These are phyloP conservation scores for Charadrius vociferus DNA, from an alignment of 2,113 vertebrate species.

Conservation along the genomic window DNA sequence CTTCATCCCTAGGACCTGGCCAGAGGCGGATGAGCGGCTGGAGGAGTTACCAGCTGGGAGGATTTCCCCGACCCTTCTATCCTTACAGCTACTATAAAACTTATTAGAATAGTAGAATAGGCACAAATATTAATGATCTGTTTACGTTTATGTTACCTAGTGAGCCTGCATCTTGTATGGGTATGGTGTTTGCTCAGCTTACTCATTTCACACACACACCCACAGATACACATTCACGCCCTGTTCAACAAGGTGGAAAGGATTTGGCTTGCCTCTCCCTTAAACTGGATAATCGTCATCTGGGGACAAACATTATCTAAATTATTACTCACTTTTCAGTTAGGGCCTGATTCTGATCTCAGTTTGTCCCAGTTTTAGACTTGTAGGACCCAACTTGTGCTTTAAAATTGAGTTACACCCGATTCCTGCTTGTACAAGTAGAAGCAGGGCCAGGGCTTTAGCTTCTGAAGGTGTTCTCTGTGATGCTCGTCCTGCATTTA, in stretches of 20 bases:
- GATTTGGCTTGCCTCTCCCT: constrained; percentile 57
- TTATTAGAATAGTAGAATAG: neutral
- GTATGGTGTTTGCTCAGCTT: constrained; percentile 49
- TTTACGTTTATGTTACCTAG: neutral
- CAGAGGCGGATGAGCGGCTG: neutral
- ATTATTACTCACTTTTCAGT: constrained; percentile 36
- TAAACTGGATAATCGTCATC: neutral
- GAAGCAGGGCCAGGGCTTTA: neutral
- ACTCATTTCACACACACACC: constrained; percentile 43
- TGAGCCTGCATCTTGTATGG: constrained; percentile 15
- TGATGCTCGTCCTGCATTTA: neutral
- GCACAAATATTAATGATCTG: neutral
- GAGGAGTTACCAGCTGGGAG: neutral
- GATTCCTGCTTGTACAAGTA: neutral
- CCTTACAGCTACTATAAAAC: neutral
- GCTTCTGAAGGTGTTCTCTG: neutral
- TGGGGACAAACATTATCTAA: constrained; percentile 45
- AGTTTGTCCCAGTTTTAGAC: neutral
- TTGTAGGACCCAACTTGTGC: neutral
- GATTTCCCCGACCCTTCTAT: neutral
- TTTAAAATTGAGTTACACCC: neutral
- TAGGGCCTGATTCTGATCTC: neutral
- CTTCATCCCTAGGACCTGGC: neutral
- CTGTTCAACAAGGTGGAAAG: constrained; percentile 46
- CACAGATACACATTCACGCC: constrained; percentile 21